Conservation (phyloP, 2,113 vertebrate genomes). For the Phylloscopus trochilus region DNA sequence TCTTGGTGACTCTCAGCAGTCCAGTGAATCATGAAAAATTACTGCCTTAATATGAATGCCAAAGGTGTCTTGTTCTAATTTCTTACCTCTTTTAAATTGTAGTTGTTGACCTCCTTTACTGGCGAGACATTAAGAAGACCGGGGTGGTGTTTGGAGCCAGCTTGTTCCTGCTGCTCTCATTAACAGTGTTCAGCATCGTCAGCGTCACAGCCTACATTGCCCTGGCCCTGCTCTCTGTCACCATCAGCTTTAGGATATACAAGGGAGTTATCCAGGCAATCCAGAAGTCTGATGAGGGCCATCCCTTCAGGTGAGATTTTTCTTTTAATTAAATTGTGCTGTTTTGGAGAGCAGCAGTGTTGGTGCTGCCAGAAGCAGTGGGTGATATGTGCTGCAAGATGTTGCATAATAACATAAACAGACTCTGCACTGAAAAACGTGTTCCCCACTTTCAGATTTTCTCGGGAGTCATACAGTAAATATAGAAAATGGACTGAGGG, state of each 20-base stretch:
- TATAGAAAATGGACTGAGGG: neutral
- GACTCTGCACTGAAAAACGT: neutral
- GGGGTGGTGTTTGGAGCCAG: slow-evolving; percentile 91
- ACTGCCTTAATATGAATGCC: neutral
- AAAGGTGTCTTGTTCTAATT: slow-evolving; percentile 48
- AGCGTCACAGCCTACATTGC: slow-evolving; percentile 92
- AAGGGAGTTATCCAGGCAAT: slow-evolving; percentile 96
- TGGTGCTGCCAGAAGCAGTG: neutral
- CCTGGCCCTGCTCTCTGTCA: slow-evolving; percentile 92
- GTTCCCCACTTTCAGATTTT: neutral
- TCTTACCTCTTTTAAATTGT: slow-evolving; percentile 25
- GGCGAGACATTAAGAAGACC: slow-evolving; percentile 94
- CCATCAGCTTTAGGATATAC: slow-evolving; percentile 97
- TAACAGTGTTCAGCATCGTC: slow-evolving; percentile 95
- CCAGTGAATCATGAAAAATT: neutral
- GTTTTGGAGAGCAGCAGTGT: neutral
- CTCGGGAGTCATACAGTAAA: neutral
- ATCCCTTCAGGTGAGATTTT: slow-evolving; percentile 91
- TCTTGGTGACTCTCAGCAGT: neutral
- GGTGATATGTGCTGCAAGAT: neutral
- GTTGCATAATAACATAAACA: neutral
- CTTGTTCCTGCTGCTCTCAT: slow-evolving; percentile 92
- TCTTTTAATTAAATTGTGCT: neutral
- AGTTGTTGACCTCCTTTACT: slow-evolving; percentile 98
- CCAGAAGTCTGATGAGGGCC: slow-evolving; percentile 96